Conservation (phyloP, 2,888 invertebrate species). For the Catocala nupta region DNA sequence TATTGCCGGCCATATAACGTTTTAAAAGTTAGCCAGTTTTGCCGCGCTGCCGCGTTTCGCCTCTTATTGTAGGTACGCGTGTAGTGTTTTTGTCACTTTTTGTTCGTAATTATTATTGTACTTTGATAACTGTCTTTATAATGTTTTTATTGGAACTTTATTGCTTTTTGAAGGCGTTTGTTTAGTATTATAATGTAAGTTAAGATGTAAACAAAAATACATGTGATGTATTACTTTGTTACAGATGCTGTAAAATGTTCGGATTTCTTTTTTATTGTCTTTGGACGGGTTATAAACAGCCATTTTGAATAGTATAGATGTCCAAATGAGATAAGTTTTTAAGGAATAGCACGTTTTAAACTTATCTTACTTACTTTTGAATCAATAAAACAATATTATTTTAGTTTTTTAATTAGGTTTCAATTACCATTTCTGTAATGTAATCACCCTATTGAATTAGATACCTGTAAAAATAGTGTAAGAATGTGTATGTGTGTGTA, state of each 20-base stretch:
- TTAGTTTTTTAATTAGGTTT: too few species aligned
- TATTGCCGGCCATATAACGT: constrained; percentile 86
- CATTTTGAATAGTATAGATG: background rate
- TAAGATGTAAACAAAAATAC: constrained; percentile 45
- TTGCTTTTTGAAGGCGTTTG: constrained; percentile 54
- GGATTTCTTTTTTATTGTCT: constrained; percentile 1
- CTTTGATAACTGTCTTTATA: constrained; percentile 73
- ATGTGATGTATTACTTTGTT: constrained; percentile 36
- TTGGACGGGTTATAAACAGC: background rate
- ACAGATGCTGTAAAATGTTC: constrained; percentile 24
- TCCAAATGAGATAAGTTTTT: too few species aligned
- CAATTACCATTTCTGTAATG: too few species aligned
- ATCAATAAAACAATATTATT: too few species aligned
- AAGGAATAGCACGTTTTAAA: too few species aligned
- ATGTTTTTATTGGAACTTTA: constrained; percentile 68
- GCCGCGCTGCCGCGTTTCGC: constrained; percentile 70
- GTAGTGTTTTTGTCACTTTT: constrained; percentile 69
- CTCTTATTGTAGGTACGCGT: constrained; percentile 57
- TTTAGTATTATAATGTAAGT: constrained; percentile 40
- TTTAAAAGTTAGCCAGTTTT: constrained; percentile 85
- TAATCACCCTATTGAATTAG: too few species aligned
- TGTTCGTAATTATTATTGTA: constrained; percentile 79
- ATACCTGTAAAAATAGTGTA: too few species aligned
- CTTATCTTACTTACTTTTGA: too few species aligned
- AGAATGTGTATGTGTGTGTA: too few species aligned